Base-by-base conservation (phyloP, 2,888 invertebrate species). In the Agrotis puta region DNA sequence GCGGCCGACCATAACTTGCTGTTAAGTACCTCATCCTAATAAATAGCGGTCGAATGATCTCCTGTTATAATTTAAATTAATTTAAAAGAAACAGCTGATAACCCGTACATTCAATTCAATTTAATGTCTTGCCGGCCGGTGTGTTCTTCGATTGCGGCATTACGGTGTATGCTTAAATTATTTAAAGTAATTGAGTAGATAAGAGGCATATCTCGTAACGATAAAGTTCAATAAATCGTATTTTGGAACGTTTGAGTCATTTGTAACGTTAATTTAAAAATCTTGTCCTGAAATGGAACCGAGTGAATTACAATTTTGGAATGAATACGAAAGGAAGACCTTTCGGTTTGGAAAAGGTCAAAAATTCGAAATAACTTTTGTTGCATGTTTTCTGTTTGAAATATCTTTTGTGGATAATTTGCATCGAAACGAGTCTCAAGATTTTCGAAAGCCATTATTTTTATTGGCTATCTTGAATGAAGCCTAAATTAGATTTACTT, bases 111-210 rank as follows among this genome's bases (percentile, higher is more conserved):
- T 88, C 85, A 81, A 88, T 87, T 88, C 85, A 77, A 86, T 87
- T 89, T 89, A 87, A 90, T 87, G 88, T 87, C 84, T 82, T 74
- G 81, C 74, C 64, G 88, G 89, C 87, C 85, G 79, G 78, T 81
- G 81, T 85, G 83, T 88, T 87, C 83, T 86, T 86, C 70, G 82
- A 83, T 81, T 71, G 82, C 76, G 77, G 82, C 87, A 85, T 89
- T 89, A 89, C 88, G 88, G 88, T 87, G 89, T 90, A 89, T 89
- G 89, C 89, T 90, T 88, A 88, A 91, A 89, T 92, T 90, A 91
- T 92, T 91, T 88, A 89, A 92, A 90, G 90, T 92, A 93, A 93
- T 93, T 92, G 90, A 78, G 87, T 87, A 89, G 92, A 94, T 94
- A 93, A 91, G 87, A 79, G 74, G 70, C 74, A 86, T 88, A 91